Evolutionary conservation across 2,113 vertebrate genomes (phyloP).

Genomic region (Shinisaurus crocodilurus): DNA sequence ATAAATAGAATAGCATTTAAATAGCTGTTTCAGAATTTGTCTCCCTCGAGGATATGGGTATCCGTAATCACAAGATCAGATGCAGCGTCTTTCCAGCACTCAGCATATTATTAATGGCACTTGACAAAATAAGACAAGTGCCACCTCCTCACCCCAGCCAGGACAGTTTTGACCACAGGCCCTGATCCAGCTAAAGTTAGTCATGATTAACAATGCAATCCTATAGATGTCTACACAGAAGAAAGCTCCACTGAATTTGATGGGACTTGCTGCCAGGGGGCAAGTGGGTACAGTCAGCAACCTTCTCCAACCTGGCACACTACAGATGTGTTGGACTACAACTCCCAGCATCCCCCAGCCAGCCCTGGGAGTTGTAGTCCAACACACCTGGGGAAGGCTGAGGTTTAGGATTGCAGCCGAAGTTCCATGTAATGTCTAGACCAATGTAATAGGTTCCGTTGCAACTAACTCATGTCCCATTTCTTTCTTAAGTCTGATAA

Average conservation of each 20-base stretch:
- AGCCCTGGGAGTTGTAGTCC: no score
- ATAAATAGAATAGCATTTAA: slow-evolving; percentile 23
- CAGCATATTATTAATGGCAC: not conserved
- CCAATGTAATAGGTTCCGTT: not conserved
- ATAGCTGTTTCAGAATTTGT: not conserved
- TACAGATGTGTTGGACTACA: no score
- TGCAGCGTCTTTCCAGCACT: not conserved
- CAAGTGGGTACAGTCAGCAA: no score
- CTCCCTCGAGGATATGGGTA: not conserved
- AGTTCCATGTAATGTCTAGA: not conserved
- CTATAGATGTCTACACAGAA: not conserved
- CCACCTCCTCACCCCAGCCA: not conserved
- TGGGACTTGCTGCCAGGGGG: no score
- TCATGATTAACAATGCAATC: not conserved
- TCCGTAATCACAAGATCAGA: not conserved
- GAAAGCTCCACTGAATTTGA: no score
- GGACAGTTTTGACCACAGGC: not conserved
- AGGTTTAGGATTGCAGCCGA: not conserved
- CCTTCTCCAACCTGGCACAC: no score
- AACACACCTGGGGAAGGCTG: no score
- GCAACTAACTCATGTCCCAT: not conserved
- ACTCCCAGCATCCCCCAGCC: no score
- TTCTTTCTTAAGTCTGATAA: not conserved
- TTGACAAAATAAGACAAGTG: not conserved
- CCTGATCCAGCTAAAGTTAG: not conserved